phyloP scores from a whole-genome alignment of 2,797 vertebrate species.

The Myripristis murdjan region DNA sequence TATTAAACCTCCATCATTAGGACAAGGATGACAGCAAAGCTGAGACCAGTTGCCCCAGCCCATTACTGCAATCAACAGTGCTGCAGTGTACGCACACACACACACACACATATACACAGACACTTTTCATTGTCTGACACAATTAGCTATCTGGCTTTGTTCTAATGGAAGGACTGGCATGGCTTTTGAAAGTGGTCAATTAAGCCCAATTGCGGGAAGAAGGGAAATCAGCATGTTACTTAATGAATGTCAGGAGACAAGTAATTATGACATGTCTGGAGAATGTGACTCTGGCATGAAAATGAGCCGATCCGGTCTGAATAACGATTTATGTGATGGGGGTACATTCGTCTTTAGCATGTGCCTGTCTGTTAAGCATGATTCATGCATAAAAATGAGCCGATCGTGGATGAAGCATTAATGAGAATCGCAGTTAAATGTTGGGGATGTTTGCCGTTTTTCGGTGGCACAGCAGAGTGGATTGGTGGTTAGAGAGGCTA shows the following conservation, averaged over 20 bases:
- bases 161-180: slow-evolving; percentile 78
- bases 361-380: slow-evolving; percentile 53
- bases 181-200: slow-evolving; percentile 82
- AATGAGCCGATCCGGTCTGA: slow-evolving; percentile 63
- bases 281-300: slow-evolving; percentile 66
- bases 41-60: slow-evolving; percentile 73
- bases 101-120: slow-evolving; percentile 5
- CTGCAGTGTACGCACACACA: slow-evolving; percentile 10
- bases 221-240: slow-evolving; percentile 75
- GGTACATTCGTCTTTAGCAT: slow-evolving; percentile 45
- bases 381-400: slow-evolving; percentile 49
- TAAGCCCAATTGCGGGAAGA: slow-evolving; percentile 74
- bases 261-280: slow-evolving; percentile 77
- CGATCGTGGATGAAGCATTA: slow-evolving; percentile 32
- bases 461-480: slow-evolving; percentile 7
- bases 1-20: slow-evolving; percentile 59
- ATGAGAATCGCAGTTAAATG: not conserved
- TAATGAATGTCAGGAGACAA: slow-evolving; percentile 84
- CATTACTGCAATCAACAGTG: slow-evolving; percentile 71
- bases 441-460: not conserved
- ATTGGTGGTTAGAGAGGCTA: slow-evolving; percentile 14
- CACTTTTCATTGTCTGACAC: slow-evolving; percentile 53
- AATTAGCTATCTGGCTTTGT: slow-evolving; percentile 75
- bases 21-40: slow-evolving; percentile 69
- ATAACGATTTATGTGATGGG: slow-evolving; percentile 54